Conservation (phyloP, 2,113 vertebrate species). For the Ceyx margarethae region DNA sequence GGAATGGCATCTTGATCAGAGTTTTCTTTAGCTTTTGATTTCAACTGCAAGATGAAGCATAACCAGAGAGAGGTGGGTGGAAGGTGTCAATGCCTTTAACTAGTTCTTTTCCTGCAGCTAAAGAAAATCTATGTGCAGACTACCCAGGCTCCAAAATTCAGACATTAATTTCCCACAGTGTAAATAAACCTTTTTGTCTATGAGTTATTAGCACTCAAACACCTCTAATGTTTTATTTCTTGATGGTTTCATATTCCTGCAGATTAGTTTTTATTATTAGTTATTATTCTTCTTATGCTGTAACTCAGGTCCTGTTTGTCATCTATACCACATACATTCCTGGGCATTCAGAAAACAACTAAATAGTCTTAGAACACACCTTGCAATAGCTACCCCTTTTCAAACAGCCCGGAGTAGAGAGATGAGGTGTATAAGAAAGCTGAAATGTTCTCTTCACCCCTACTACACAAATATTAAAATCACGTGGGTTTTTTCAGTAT, state of each 20-base stretch:
- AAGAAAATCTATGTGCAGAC: neutral
- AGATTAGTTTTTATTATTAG: neutral
- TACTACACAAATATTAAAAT: neutral
- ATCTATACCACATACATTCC: neutral
- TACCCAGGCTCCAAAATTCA: neutral
- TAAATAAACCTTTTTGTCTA: neutral
- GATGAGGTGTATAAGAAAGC: neutral
- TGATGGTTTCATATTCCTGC: neutral
- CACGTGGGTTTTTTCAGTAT: neutral
- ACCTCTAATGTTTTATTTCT: neutral
- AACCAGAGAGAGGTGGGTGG: conserved; percentile 18
- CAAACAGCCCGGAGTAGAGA: neutral
- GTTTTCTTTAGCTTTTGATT: neutral
- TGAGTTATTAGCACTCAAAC: neutral
- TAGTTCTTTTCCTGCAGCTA: neutral
- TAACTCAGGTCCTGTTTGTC: neutral
- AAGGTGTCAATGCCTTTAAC: neutral
- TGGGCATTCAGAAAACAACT: neutral
- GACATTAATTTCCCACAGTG: neutral
- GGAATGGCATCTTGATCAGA: neutral
- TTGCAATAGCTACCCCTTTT: neutral
- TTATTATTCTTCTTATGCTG: neutral
- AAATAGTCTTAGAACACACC: neutral
- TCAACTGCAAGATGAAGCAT: neutral
- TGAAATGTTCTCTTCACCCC: neutral